Evolutionary conservation across 2,888 invertebrate genomes (phyloP).

Genomic region (Sipunculus nudus): DNA sequence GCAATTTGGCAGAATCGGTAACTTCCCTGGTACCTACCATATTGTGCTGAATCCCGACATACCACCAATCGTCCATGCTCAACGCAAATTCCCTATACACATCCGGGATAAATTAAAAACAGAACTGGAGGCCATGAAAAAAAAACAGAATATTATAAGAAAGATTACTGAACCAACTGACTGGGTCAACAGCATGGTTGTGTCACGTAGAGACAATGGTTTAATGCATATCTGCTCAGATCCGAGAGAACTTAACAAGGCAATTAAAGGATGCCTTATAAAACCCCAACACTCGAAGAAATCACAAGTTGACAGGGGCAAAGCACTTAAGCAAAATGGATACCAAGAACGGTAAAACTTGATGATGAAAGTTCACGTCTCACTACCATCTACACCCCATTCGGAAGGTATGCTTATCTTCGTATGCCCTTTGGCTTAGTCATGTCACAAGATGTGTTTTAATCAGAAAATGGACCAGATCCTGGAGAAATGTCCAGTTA

Average conservation of each 20-base stretch:
- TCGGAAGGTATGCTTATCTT: too few species aligned
- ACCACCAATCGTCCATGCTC: neutral
- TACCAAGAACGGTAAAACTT: constrained; percentile 16
- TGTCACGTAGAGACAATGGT: neutral
- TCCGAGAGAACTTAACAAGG: too few species aligned
- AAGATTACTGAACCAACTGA: neutral
- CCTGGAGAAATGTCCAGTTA: too few species aligned
- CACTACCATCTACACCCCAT: too few species aligned
- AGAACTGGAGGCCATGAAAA: neutral
- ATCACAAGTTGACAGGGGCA: constrained; percentile 8
- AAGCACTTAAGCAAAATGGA: constrained; percentile 20
- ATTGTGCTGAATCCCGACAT: neutral
- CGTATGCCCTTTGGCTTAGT: too few species aligned
- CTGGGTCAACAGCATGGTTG: neutral
- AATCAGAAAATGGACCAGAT: too few species aligned
- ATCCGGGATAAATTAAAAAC: neutral
- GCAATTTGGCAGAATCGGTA: neutral
- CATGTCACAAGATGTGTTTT: too few species aligned
- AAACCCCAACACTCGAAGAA: constrained; percentile 20
- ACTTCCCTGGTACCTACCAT: neutral
- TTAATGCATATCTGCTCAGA: too few species aligned
- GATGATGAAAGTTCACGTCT: constrained; percentile 2
- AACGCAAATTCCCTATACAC: neutral
- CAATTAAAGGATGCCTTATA: constrained; percentile 29
- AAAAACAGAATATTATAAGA: neutral